Conservation (phyloP, 2,797 vertebrate genomes). For the Spinus pinus region DNA sequence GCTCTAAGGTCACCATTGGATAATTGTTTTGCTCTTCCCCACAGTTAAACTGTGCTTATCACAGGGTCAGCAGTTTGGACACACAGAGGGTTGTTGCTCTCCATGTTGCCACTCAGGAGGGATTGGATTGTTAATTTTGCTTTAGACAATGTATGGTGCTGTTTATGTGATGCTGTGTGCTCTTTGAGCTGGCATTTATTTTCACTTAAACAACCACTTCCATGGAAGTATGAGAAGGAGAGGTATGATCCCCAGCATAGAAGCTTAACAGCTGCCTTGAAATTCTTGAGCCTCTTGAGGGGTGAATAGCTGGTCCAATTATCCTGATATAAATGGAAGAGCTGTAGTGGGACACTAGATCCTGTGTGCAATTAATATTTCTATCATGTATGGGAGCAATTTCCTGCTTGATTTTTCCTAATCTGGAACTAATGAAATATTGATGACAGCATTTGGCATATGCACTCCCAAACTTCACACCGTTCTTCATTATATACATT, state of each 20-base stretch:
- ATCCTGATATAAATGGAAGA: background rate
- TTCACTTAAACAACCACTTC: background rate
- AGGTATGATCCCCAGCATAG: background rate
- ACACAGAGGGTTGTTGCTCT: background rate
- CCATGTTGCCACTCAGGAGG: background rate
- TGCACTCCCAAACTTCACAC: background rate
- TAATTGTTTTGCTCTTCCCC: background rate
- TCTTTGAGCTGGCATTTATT: background rate
- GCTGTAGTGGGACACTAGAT: background rate
- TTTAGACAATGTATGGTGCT: background rate
- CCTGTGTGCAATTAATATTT: background rate
- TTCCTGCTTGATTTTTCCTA: background rate
- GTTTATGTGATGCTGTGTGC: background rate
- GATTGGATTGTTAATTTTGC: background rate
- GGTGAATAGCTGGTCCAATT: background rate
- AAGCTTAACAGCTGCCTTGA: background rate
- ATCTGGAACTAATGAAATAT: background rate
- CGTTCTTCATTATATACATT: fast-evolving
- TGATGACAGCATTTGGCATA: background rate
- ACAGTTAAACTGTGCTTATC: background rate
- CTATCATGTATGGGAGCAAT: background rate
- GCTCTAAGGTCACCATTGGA: background rate
- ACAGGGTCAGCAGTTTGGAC: background rate
- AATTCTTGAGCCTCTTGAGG: background rate
- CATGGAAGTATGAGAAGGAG: background rate